These are phyloP conservation scores for Agrotis exclamationis DNA, from an alignment of 2,888 invertebrate species.

Conservation along the genomic window DNA sequence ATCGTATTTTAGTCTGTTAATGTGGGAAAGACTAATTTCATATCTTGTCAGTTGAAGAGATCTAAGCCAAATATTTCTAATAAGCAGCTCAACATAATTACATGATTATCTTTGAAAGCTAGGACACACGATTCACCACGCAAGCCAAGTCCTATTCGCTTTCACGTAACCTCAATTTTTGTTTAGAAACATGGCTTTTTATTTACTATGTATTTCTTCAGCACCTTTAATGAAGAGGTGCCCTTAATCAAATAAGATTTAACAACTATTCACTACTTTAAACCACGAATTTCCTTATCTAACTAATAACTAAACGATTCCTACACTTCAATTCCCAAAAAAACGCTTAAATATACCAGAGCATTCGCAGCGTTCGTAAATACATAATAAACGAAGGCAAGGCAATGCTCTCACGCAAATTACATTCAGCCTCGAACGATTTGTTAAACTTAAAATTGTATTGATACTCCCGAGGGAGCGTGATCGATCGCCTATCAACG, in stretches of 20 bases:
- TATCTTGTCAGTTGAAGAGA: background rate
- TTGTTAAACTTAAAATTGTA: conserved; percentile 80
- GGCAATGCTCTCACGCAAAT: conserved; percentile 81
- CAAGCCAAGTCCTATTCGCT: background rate
- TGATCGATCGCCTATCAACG: conserved; percentile 84
- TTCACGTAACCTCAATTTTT: background rate
- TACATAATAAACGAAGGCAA: conserved; percentile 64
- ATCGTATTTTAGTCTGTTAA: too few relatives aligned
- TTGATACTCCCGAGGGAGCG: conserved; percentile 62
- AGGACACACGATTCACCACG: background rate
- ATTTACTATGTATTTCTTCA: background rate
- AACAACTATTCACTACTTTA: background rate
- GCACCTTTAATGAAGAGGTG: background rate
- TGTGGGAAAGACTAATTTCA: background rate
- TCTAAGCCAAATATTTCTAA: background rate
- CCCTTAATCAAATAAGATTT: background rate
- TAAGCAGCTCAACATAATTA: background rate
- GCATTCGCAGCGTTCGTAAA: conserved; percentile 42
- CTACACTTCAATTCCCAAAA: conserved; percentile 24
- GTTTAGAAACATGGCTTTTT: background rate
- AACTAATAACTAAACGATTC: conserved; percentile 7
- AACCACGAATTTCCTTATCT: background rate
- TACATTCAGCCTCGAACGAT: conserved; percentile 81
- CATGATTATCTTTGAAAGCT: background rate
- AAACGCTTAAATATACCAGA: conserved; percentile 36